A percentile compares a stretch with the other conserved stretches of the same genome.
phyloP scores from a whole-genome alignment of 2,113 vertebrate genomes.

The Nannospalax galili region DNA sequence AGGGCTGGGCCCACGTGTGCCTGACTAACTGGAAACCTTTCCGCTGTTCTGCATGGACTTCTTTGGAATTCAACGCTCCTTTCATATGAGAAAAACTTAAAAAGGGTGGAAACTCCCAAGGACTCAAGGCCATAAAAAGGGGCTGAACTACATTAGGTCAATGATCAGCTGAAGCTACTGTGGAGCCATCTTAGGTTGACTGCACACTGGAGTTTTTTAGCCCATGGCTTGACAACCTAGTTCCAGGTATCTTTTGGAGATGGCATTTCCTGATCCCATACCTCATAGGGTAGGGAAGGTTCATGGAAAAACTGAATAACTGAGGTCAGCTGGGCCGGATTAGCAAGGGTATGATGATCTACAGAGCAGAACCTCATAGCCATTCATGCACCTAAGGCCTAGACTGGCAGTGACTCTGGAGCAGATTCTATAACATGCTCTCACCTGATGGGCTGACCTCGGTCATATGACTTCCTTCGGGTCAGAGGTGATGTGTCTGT shows the following conservation, averaged over 20 bases:
- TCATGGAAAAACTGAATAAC: neutral
- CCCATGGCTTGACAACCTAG: rapidly evolving
- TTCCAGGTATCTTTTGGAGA: neutral
- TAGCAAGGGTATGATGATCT: rapidly evolving
- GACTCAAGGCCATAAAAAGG: rapidly evolving
- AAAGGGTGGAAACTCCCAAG: neutral
- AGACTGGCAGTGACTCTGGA: neutral
- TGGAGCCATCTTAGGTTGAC: rapidly evolving
- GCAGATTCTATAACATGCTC: neutral
- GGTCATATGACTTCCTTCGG: slow-evolving; percentile 96
- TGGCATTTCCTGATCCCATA: neutral
- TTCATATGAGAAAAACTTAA: neutral
- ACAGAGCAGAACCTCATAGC: neutral
- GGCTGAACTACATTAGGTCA: neutral
- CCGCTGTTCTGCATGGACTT: neutral
- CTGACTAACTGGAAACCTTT: neutral
- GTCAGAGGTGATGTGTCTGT: slow-evolving; percentile 94
- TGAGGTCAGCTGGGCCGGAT: neutral
- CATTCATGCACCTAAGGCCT: no score
- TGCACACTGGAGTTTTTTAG: rapidly evolving
- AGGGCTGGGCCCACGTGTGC: neutral
- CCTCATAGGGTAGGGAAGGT: neutral
- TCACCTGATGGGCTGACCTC: slow-evolving; percentile 92
- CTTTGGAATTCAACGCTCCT: neutral
- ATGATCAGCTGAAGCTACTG: rapidly evolving